Percentiles rank a stretch among this genome's conserved stretches.
These are phyloP conservation scores for Chironomus striatipennis DNA, from an alignment of 1,140 invertebrate species.

Conservation along the genomic window DNA sequence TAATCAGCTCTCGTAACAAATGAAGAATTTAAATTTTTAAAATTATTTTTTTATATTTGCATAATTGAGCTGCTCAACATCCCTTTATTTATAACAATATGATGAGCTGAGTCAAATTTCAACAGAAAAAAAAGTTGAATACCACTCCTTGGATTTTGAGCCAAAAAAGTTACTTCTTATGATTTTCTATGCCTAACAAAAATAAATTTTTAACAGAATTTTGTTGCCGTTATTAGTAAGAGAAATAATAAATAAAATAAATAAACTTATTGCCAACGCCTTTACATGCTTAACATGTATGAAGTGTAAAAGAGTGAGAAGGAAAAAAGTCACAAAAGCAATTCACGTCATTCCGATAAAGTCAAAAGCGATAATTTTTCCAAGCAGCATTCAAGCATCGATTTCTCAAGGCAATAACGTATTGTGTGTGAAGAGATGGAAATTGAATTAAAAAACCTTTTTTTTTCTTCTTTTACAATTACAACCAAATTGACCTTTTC, in stretches of 20 bases:
- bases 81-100: no score
- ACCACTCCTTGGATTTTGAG: no score
- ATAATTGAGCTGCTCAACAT: no score
- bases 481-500: constrained; percentile 12
- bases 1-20: no score
- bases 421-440: not conserved
- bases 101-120: no score
- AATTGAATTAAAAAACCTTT: constrained; percentile 10
- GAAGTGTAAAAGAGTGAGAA: no score
- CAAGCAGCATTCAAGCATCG: not conserved
- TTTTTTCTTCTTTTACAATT: not conserved
- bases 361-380: constrained; percentile 13
- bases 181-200: no score
- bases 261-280: constrained; percentile 6
- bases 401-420: constrained; percentile 1
- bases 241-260: not conserved
- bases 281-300: not conserved
- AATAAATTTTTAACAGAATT: no score
- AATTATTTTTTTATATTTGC: no score
- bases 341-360: constrained; percentile 7
- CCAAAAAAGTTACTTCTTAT: no score
- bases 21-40: no score
- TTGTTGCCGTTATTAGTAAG: not conserved
- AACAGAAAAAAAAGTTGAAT: no score
- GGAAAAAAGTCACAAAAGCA: not conserved